A percentile compares a stretch with the other conserved stretches of the same genome.
These are phyloP conservation scores for Drosophila auraria DNA, from an alignment of 1,140 invertebrate species.

Conservation along the genomic window DNA sequence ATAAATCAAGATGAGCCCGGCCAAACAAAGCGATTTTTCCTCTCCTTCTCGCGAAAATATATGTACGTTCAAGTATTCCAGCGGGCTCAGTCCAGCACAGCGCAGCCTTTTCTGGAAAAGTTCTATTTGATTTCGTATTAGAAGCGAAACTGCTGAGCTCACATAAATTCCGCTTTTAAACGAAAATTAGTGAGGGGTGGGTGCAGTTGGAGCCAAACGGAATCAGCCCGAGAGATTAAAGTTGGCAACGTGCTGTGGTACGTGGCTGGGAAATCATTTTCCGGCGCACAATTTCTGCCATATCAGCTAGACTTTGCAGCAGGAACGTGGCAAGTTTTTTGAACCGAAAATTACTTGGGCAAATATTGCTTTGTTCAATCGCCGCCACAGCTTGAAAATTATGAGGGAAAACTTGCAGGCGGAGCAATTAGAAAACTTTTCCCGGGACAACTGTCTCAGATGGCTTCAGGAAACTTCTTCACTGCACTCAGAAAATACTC, in stretches of 20 bases:
- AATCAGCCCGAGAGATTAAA: constrained; percentile 68
- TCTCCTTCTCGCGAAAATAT: constrained; percentile 25
- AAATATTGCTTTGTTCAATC: constrained; percentile 79
- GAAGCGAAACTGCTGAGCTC: constrained; percentile 70
- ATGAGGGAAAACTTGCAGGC: constrained; percentile 56
- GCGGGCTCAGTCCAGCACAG: constrained; percentile 11
- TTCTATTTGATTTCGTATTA: constrained; percentile 81
- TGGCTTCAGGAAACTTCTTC: constrained; percentile 27
- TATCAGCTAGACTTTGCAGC: constrained; percentile 54
- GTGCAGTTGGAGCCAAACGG: neutral
- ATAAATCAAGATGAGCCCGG: constrained; percentile 78
- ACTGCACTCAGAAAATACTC: constrained; percentile 16
- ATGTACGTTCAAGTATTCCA: constrained; percentile 1
- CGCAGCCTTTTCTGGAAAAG: constrained; percentile 51
- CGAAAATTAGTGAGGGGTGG: constrained; percentile 64
- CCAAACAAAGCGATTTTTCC: constrained; percentile 67
- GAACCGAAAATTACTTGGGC: constrained; percentile 69
- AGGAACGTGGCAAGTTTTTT: constrained; percentile 61
- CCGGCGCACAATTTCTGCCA: constrained; percentile 53
- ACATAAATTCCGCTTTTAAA: constrained; percentile 80
- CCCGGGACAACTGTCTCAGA: constrained; percentile 62
- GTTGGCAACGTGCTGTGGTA: constrained; percentile 73
- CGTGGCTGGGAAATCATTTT: constrained; percentile 74
- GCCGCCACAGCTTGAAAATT: constrained; percentile 62
- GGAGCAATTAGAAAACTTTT: constrained; percentile 76